Evolutionary conservation across 1,140 invertebrate species (phyloP).

Genomic region (Aradophagus sp.): DNA sequence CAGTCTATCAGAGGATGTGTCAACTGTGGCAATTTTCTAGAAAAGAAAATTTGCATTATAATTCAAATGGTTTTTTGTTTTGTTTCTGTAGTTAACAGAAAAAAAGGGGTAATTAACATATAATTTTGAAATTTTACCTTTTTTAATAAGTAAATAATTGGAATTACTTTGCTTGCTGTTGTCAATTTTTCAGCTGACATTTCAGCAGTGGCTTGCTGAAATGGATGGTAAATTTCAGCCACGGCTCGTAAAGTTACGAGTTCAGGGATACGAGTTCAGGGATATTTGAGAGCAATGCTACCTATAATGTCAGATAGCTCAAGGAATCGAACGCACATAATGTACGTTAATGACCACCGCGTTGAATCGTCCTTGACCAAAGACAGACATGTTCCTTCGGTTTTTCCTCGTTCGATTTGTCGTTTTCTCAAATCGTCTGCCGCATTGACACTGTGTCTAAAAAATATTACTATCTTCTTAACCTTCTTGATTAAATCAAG

Average conservation of each 20-base stretch:
- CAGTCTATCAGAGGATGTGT: no score
- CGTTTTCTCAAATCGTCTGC: slow-evolving; percentile 2
- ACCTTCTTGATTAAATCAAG: slow-evolving; percentile 14
- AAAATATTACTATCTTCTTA: slow-evolving; percentile 8
- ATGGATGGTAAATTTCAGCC: slow-evolving; percentile 7
- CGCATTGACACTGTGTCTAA: neutral
- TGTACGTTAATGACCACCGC: slow-evolving; percentile 4
- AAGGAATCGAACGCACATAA: slow-evolving; percentile 6
- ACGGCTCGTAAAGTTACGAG: slow-evolving; percentile 1
- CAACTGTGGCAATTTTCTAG: no score
- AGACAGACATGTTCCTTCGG: neutral
- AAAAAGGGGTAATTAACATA: no score
- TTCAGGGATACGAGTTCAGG: slow-evolving; percentile 1
- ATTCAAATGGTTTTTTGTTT: no score
- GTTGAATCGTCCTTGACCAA: slow-evolving; percentile 6
- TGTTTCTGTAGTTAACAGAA: no score
- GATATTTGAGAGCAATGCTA: neutral
- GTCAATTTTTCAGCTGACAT: slow-evolving; percentile 17
- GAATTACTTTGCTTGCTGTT: slow-evolving; percentile 17
- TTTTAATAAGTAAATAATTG: slow-evolving; percentile 9
- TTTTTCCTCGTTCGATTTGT: slow-evolving; percentile 3
- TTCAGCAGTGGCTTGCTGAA: slow-evolving; percentile 10
- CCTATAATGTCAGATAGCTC: slow-evolving; percentile 6
- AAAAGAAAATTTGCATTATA: no score
- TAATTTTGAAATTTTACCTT: no score